Base-by-base conservation (phyloP, 35 echinoderm and acorn worm genomes). In the Amphiura filiformis region DNA sequence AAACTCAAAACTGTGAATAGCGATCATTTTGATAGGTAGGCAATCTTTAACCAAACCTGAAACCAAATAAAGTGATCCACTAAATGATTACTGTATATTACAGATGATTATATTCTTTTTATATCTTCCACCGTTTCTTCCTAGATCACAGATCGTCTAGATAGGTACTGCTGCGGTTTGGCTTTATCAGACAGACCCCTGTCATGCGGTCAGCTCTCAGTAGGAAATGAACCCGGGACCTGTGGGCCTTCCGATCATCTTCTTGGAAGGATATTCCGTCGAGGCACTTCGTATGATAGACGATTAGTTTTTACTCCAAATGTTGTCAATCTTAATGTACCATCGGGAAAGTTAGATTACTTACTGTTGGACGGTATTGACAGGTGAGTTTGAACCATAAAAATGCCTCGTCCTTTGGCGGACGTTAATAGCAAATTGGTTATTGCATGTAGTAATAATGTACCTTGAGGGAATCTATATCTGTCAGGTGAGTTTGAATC, bases 81-180 rank as follows among this genome's bases (percentile, higher is more conserved):
- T n/a, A n/a, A n/a, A n/a, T n/a, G n/a, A n/a, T n/a, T n/a, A n/a
- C n/a, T n/a, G n/a, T n/a, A n/a, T n/a, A n/a, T n/a, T n/a, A n/a
- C n/a, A n/a, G n/a, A n/a, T n/a, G n/a, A n/a, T n/a, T n/a, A n/a
- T n/a, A n/a, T n/a, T n/a, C n/a, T n/a, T n/a, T n/a, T n/a, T n/a
- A n/a, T n/a, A n/a, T n/a, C 41, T 47, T 47, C 41, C 17, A 9
- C 26, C 61, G 26, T 30, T 61, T 85, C 35, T 56, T 36, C 28
- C 20, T 30, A 85, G 83, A 85, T 85, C 65, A 65, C 56, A 13
- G 47, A 85, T 30, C 83, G 83, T 28, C 44, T 85, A 35, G 83
- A 85, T 36, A 37, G 35, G 7, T 56, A 61, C 34, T 85, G 83
- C 35, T 85, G 83, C 13, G 83, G 83, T 23, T 40, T 85, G 47